Evolutionary conservation across 2,113 vertebrate genomes (phyloP).

Genomic region (Otocyon megalotis): DNA sequence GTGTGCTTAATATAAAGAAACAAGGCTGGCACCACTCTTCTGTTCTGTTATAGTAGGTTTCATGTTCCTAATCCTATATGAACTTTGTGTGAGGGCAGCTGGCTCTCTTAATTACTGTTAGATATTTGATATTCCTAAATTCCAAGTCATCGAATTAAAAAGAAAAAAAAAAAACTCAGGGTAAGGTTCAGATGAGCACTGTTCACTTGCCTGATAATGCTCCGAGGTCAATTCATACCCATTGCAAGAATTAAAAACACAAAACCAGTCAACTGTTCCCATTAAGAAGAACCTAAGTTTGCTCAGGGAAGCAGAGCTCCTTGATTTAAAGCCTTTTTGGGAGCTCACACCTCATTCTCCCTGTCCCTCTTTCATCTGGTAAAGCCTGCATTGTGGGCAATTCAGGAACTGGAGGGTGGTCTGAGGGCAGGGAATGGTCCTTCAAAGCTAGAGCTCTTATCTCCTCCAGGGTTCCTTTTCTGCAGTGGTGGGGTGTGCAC

Average conservation of each 20-base stretch:
- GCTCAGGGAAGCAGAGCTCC: neutral
- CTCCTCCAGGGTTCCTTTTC: neutral
- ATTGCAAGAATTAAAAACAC: neutral
- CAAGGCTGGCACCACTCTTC: neutral
- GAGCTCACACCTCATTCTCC: no score
- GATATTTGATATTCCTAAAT: neutral
- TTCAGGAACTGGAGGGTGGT: neutral
- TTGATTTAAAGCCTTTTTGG: neutral
- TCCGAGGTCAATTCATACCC: neutral
- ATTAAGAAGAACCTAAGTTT: neutral
- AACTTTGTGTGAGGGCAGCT: neutral
- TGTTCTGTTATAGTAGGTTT: neutral
- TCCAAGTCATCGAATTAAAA: constrained; percentile 6
- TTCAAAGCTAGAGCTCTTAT: fast-evolving
- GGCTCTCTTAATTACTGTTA: neutral
- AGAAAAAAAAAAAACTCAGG: neutral
- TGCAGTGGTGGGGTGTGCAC: neutral
- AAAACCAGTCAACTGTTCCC: neutral
- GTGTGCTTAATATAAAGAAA: neutral
- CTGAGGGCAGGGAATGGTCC: no score
- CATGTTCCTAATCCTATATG: neutral
- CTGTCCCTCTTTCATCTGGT: neutral
- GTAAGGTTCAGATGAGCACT: neutral
- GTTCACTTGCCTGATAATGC: neutral
- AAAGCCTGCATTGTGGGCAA: neutral